These are phyloP conservation scores for Sialis fuliginosa DNA, from an alignment of 2,888 invertebrate species.

Conservation along the genomic window DNA sequence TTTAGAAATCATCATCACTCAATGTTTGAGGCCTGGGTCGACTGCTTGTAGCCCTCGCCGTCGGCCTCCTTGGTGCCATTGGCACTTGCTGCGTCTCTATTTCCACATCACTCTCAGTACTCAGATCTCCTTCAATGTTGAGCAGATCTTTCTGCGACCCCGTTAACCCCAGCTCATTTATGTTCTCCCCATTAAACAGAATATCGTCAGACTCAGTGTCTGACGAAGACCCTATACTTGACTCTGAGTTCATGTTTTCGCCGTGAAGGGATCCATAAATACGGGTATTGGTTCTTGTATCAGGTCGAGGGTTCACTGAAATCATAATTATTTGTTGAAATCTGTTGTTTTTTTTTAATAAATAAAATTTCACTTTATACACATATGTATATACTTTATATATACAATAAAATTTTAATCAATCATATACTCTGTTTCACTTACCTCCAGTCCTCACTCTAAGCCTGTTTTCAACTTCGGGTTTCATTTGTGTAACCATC, in stretches of 20 bases:
- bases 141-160: not conserved
- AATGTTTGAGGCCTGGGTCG: constrained; percentile 12
- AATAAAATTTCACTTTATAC: not conserved
- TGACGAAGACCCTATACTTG: constrained; percentile 1
- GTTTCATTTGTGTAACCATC: constrained; percentile 22
- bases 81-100: not conserved
- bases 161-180: constrained; percentile 1
- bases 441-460: constrained; percentile 39
- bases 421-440: constrained; percentile 1
- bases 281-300: constrained; percentile 3
- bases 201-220: constrained; percentile 5
- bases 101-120: constrained; percentile 1
- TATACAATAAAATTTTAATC: too few relatives aligned
- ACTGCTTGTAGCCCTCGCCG: constrained; percentile 9
- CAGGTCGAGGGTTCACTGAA: constrained; percentile 1
- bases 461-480: constrained; percentile 23
- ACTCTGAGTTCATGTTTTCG: constrained; percentile 2
- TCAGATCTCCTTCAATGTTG: not conserved
- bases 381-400: too few relatives aligned
- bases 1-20: constrained; percentile 31
- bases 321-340: not conserved
- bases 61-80: constrained; percentile 6
- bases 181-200: constrained; percentile 2
- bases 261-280: constrained; percentile 4
- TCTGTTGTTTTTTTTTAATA: not conserved